Evolutionary conservation across 1,140 invertebrate genomes (phyloP), one percentile per base, ranked within the genome.

Genomic region (Eumaeus atala): DNA sequence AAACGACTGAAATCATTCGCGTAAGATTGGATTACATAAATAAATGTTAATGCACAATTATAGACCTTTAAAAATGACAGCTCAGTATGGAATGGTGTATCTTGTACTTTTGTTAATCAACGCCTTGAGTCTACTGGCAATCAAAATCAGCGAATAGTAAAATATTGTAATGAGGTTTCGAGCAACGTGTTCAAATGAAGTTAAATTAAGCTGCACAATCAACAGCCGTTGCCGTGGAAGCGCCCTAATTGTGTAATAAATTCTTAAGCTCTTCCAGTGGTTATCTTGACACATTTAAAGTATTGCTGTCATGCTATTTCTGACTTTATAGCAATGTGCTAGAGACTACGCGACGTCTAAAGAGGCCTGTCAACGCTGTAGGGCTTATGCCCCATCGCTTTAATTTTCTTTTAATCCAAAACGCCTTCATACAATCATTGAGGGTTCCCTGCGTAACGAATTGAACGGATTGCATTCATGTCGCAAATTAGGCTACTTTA

Each of bases 391-490:
- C 67, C 63, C 66, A 58, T 70, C 68, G 69, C 74, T 83, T 84
- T 86, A 86, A 84, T 86, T 86, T 86, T 86, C 83, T 86, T 86
- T 84, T 86, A 86, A 86, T 84, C 78, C 75, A 70, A 70, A 79
- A 72, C 71, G 78, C 77, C 74, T 81, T 74, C 66, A 78, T 84
- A 64, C 79, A 77, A 84, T 82, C 74, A 75, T 75, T 68, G 65
- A 73, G 78, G 77, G 75, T 73, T 76, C 71, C 72, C 68, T 70
- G 21, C 21, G 74, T 80, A 70, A 76, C 77, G 75, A 86, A 82
- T 84, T 84, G 81, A 84, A 81, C 76, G 70, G 72, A 86, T 86
- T 82, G 78, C 77, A 74, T 82, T 69, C 65, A 71, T 76, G 72
- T 81, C 80, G 73, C 76, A 86, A 86, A 84, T 84, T 77, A 80